phyloP scores from a whole-genome alignment of 2,113 vertebrate species.

The Amphiprion percula region DNA sequence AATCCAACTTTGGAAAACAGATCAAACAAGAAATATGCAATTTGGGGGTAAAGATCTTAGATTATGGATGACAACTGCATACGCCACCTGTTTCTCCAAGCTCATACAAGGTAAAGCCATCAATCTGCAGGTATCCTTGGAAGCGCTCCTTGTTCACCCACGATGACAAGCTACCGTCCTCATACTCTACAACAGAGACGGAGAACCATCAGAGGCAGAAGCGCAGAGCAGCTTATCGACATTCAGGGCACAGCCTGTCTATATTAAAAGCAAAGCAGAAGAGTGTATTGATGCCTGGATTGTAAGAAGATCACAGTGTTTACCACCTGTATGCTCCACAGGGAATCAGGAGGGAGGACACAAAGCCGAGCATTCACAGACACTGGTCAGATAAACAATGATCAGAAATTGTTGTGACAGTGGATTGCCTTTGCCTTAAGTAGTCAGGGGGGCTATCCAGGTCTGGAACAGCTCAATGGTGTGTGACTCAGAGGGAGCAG shows the following conservation, averaged over 20 bases:
- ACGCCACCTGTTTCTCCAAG: constrained; percentile 94
- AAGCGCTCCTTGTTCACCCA: constrained; percentile 98
- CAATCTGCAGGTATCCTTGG: constrained; percentile 92
- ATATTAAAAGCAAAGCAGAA: constrained; percentile 43
- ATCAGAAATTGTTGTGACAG: constrained; percentile 50
- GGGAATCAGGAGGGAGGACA: constrained; percentile 28
- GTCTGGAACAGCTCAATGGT: constrained; percentile 16
- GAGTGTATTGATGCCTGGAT: constrained; percentile 41
- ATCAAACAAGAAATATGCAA: background rate
- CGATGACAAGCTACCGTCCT: constrained; percentile 92
- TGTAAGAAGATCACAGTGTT: constrained; percentile 53
- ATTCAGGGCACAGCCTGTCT: constrained; percentile 31
- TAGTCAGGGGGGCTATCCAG: constrained; percentile 28
- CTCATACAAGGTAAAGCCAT: constrained; percentile 96
- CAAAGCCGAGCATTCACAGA: constrained; percentile 12
- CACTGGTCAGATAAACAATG: constrained; percentile 52
- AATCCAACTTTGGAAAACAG: background rate
- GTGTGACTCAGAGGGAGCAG: constrained; percentile 19
- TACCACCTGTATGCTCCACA: constrained; percentile 9
- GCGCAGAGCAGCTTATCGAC: constrained; percentile 30
- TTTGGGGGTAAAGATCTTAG: background rate
- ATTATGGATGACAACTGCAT: constrained; percentile 13
- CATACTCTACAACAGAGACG: constrained; percentile 88
- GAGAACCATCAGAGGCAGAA: constrained; percentile 30
- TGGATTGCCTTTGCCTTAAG: constrained; percentile 26